These are phyloP conservation scores for Gadopsis marmoratus DNA, from an alignment of 2,797 vertebrate species.

Conservation along the genomic window DNA sequence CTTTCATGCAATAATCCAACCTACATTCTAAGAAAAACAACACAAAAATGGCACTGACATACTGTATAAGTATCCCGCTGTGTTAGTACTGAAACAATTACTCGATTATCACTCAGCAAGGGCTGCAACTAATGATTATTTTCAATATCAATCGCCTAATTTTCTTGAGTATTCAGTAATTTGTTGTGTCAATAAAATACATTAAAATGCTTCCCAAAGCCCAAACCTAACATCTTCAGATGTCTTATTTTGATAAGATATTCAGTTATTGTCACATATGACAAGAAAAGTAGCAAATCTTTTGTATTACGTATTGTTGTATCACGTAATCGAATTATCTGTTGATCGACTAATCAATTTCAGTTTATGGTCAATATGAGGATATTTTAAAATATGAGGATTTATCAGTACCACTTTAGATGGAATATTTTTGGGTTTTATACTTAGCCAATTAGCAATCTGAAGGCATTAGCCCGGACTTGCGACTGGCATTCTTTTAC, in stretches of 20 bases:
- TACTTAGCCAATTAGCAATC: background rate
- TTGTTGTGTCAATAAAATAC: background rate
- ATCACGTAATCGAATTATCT: background rate
- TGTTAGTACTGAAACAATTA: background rate
- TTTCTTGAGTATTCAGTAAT: background rate
- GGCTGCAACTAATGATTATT: background rate
- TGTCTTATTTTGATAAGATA: background rate
- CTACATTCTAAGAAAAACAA: background rate
- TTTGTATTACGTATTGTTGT: too few relatives aligned
- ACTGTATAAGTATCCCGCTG: too few relatives aligned
- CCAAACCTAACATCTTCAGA: background rate
- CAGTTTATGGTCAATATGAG: background rate
- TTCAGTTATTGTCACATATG: background rate
- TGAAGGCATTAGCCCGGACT: background rate
- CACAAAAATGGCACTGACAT: background rate
- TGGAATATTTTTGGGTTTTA: background rate
- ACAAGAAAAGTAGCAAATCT: background rate
- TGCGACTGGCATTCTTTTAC: background rate
- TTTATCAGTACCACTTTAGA: background rate
- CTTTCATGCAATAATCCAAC: slow-evolving; percentile 13
- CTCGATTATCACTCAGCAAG: background rate
- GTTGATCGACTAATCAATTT: background rate
- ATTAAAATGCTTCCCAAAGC: background rate
- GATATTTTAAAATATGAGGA: too few relatives aligned
- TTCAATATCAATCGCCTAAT: background rate